Evolutionary conservation across 2,113 vertebrate species (phyloP).

Genomic region (Empidonax traillii): DNA sequence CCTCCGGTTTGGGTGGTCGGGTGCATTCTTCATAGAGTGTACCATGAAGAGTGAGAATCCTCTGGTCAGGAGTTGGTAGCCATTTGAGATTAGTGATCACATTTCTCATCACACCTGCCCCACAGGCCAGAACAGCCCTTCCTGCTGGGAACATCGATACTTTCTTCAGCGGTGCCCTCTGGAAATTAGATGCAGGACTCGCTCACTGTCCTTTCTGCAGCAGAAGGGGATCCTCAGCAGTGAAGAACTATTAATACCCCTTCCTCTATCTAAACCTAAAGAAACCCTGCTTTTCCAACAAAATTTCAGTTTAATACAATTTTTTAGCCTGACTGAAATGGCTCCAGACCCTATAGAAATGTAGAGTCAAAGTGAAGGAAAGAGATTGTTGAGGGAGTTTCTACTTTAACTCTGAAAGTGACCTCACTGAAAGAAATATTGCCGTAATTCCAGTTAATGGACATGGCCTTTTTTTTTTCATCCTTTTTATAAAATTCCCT

Average conservation of each 20-base stretch:
- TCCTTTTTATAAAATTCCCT: not conserved
- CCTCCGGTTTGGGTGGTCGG: not conserved
- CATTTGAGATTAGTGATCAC: not conserved
- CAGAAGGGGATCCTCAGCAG: not conserved
- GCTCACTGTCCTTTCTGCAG: not conserved
- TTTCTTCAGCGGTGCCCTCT: not conserved
- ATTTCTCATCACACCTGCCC: fast-evolving
- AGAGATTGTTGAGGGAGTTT: not conserved
- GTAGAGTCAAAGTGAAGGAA: not conserved
- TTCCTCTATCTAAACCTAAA: not conserved
- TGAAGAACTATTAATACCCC: not conserved
- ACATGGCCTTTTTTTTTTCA: not conserved
- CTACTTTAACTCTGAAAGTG: not conserved
- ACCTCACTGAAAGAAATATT: not conserved
- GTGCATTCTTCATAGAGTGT: not conserved
- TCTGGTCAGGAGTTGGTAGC: not conserved
- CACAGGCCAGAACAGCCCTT: not conserved
- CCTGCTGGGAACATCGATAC: too few species aligned
- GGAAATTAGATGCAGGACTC: not conserved
- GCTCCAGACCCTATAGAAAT: not conserved
- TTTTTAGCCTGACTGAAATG: not conserved
- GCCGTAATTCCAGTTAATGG: not conserved
- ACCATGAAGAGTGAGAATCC: not conserved
- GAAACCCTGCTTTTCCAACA: not conserved
- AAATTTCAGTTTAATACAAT: not conserved